Base-by-base conservation (phyloP, 64 coral and sea anemone genomes). In the Dendrophyllia cribrosa region DNA sequence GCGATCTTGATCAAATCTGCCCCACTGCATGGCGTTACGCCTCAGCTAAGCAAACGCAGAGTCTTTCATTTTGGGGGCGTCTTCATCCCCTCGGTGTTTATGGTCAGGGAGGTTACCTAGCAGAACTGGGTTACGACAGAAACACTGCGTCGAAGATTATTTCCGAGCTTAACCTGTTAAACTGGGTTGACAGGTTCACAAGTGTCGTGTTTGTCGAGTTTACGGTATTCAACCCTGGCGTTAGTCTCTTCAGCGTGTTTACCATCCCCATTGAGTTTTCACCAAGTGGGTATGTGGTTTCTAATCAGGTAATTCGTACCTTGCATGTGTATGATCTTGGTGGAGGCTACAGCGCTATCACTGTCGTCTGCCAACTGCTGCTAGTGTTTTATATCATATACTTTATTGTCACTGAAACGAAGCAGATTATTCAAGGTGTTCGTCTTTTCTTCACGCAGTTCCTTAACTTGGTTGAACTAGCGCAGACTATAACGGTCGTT, bases 391-490 rank as follows among this genome's bases (percentile, higher is more conserved):
- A 85, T 51, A 70, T 91, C 20, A 20, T 91, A 13, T 91, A 91
- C 66, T 91, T 78, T 44, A n/a, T 66, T 22, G 58, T 85, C 15
- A 46, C 44, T 19, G 78, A 83, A 60, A 43, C 68, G 3, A 69
- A 51, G n/a, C 3, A 81, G 72, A 74, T 91, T 68, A 49, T 49
- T 73, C 66, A 59, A 52, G 15, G 43, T 9, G 10, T 44, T 7
- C 13, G 58, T 5, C 63, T 20, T 17, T 81, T 75, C 58, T 91
- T 91, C 25, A 15, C 16, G 5, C 60, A 59, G 9, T 55, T 91
- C 43, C 82, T 91, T 25, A 91, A 85, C 67, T 91, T 52, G 34
- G 43, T 91, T 7, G 89, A 91, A 26, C 50, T 68, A 12, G 13
- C 51, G 16, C 89, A 91, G 23, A 91, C 83, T 26, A 15, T 71